Base-by-base conservation (phyloP, 2,888 invertebrate species). In the Drosophila macrospina region DNA sequence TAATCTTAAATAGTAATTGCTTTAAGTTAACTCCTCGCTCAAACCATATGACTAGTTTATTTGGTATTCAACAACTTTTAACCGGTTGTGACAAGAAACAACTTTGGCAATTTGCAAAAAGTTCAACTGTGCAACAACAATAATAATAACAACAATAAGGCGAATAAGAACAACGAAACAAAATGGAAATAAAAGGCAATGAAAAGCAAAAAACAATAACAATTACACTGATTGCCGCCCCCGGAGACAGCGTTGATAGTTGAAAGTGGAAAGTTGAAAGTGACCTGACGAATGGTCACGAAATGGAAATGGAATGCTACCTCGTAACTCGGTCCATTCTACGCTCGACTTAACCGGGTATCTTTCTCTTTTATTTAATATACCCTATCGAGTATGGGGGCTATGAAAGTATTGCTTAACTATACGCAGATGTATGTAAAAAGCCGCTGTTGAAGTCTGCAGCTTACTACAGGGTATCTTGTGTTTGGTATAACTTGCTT, bases 161-260 rank as follows among this genome's bases (percentile, higher is more conserved):
- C 59, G 44, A 50, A 44, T 5, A 57, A 51, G 41, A 64, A 36
- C 20, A 57, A 64, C 30, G 45, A 51, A 65, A 36, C 67, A 64
- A 47, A 47, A 61, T 60, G 42, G 32, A 48, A 41, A 48, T 36
- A 69, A 69, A 69, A 39, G 63, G 55, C 68, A 66, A 42, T 54
- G 67, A 39, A 67, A 57, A 50, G 52, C 8, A 28, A 65, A 67
- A 66, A 76, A 87, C 88, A 86, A 87, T 82, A 82, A 82, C 82
- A 82, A 82, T 82, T 82, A 82, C 83, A 70, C 73, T 87, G 82
- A 82, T 88, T 83, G 86, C 88, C 41, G 77, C 78, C 86, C 72
- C 68, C 64, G 62, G 88, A 75, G 80, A 73, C 67, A 39, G 37
- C 51, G 74, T 28, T 70, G 75, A 68, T 60, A 57, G 70, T 72